Evolutionary conservation across 2,888 invertebrate genomes (phyloP), one percentile per base, ranked within the genome.

Genomic region (Machimus rusticus): DNA sequence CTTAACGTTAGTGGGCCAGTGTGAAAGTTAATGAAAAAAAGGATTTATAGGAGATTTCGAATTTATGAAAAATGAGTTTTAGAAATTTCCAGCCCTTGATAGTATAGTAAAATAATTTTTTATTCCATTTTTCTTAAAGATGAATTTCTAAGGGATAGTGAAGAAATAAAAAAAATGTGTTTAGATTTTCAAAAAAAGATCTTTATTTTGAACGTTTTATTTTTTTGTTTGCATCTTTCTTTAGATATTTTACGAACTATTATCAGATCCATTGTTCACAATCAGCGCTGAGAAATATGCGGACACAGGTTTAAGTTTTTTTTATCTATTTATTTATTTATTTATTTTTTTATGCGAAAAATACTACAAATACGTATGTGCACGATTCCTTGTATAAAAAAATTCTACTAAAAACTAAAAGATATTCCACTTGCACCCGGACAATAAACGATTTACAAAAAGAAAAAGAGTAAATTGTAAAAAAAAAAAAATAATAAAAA

Each of bases 341-440:
- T 46, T 46, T 46, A 46, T 46, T 46, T 46, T 46, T 46, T 14
- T 46, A 39, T 39, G 43, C 43, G 43, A 46, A 46, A 46, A 46
- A 78, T 78, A 78, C 31, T 82, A 82, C 51, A 51, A 51, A 51
- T 57, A 82, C 34, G 19, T 37, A 66, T 85, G 74, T 74, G 85
- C 74, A 85, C 57, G 57, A 84, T 85, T 85, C 74, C 34, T 85
- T 85, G 85, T 74, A 85, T 74, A 85, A 85, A 74, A 85, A 85
- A 85, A 85, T 23, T 46, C 66, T 74, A 85, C 85, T 43, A 66
- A 66, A 51, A 74, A 46, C 74, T 74, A 85, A 85, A 66, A 66
- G 14, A 81, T 88, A 88, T 88, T 88, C 88, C 88, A 88, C 88
- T 88, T 88, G 88, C 88, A 88, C 88, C 88, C 88, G 88, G 88